Conservation (phyloP, 2,888 invertebrate species). For the Caenorhabditis sp. region DNA sequence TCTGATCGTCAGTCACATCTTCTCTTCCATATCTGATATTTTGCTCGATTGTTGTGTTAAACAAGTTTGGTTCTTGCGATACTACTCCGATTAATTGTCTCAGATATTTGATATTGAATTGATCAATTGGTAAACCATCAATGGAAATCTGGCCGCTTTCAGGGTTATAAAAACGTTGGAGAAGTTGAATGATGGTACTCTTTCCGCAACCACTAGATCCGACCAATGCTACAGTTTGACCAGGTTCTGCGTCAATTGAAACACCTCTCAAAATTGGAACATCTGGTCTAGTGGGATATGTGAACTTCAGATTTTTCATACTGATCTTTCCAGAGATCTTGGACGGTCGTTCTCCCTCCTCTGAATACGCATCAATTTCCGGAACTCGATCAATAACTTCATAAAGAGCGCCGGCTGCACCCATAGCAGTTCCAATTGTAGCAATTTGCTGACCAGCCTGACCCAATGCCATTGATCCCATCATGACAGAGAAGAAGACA, state of each 20-base stretch:
- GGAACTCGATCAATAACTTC: slow-evolving; percentile 58
- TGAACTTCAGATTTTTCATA: slow-evolving; percentile 63
- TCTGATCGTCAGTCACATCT: slow-evolving; percentile 48
- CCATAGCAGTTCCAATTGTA: slow-evolving; percentile 52
- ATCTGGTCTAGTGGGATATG: slow-evolving; percentile 57
- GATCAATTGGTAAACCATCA: slow-evolving; percentile 57
- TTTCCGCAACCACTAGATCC: slow-evolving; percentile 61
- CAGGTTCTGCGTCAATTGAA: slow-evolving; percentile 51
- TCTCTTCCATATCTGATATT: slow-evolving; percentile 56
- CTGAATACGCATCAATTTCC: slow-evolving; percentile 57
- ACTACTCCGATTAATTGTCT: slow-evolving; percentile 62
- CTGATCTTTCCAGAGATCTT: slow-evolving; percentile 37
- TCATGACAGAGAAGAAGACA: slow-evolving; percentile 55
- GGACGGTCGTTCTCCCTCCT: slow-evolving; percentile 39
- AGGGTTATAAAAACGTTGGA: slow-evolving; percentile 52
- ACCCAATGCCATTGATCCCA: slow-evolving; percentile 57
- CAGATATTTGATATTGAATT: slow-evolving; percentile 57
- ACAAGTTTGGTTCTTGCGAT: slow-evolving; percentile 64
- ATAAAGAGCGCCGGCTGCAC: slow-evolving; percentile 53
- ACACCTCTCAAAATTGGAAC: slow-evolving; percentile 51
- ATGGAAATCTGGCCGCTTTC: slow-evolving; percentile 52
- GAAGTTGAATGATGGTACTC: slow-evolving; percentile 52
- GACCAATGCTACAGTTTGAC: slow-evolving; percentile 56
- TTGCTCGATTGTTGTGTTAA: slow-evolving; percentile 59
- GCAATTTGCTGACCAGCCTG: slow-evolving; percentile 54